Conservation (phyloP, 2,888 invertebrate species). For the Melinaea menophilus region DNA sequence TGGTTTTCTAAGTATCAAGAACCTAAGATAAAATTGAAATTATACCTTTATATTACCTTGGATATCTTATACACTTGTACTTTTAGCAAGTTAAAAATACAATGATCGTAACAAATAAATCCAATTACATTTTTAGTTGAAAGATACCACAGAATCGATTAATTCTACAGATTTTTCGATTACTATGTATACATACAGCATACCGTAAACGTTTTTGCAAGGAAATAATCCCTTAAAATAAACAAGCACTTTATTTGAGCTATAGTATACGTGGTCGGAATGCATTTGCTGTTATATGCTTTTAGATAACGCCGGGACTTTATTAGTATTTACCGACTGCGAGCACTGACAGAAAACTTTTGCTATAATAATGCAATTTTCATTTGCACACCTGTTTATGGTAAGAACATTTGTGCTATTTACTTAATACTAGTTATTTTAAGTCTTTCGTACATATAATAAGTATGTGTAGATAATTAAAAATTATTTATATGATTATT, state of each 20-base stretch:
- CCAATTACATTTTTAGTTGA: background rate
- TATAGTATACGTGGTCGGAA: constrained; percentile 50
- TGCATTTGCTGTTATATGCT: constrained; percentile 37
- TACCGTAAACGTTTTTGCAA: constrained; percentile 60
- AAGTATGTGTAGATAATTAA: too few species aligned
- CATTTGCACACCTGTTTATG: constrained; percentile 21
- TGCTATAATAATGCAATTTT: constrained; percentile 31
- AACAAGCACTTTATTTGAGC: constrained; percentile 65
- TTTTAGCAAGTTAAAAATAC: too few species aligned
- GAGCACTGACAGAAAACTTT: constrained; percentile 28
- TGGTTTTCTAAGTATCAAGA: too few species aligned
- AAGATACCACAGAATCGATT: constrained; percentile 45
- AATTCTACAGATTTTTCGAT: constrained; percentile 56
- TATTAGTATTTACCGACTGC: constrained; percentile 36
- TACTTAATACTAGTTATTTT: background rate
- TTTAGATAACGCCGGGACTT: constrained; percentile 32
- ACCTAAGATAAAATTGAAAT: too few species aligned
- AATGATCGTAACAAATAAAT: background rate
- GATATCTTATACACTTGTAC: too few species aligned
- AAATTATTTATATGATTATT: too few species aligned
- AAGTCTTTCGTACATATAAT: too few species aligned
- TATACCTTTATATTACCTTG: too few species aligned
- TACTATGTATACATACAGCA: constrained; percentile 43
- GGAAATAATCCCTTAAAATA: constrained; percentile 68
- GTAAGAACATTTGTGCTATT: background rate